These are phyloP conservation scores for Dryococelus australis DNA, from an alignment of 2,888 invertebrate species.

Conservation along the genomic window DNA sequence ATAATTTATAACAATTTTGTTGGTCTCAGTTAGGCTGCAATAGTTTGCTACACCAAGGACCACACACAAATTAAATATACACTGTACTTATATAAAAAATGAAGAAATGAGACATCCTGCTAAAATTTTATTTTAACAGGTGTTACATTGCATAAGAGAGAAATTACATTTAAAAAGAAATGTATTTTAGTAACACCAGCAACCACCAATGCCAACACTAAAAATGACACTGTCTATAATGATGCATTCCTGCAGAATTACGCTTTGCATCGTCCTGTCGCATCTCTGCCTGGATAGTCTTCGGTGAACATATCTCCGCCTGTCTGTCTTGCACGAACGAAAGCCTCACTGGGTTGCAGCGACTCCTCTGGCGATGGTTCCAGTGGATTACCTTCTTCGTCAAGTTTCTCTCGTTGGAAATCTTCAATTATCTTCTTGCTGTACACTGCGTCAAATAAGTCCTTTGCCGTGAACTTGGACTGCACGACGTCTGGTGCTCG, in stretches of 20 bases:
- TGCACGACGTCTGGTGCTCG: conserved; percentile 76
- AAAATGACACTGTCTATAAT: too few relatives aligned
- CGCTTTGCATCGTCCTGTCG: background rate
- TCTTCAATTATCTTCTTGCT: conserved; percentile 79
- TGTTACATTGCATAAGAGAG: too few relatives aligned
- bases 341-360: conserved; percentile 76
- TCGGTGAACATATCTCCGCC: conserved; percentile 79
- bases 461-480: conserved; percentile 81
- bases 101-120: too few relatives aligned
- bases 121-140: too few relatives aligned
- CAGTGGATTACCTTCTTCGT: conserved; percentile 70
- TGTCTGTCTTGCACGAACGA: conserved; percentile 71
- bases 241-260: background rate
- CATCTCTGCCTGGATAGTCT: background rate
- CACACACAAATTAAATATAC: too few relatives aligned
- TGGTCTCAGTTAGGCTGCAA: too few relatives aligned
- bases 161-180: too few relatives aligned
- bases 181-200: too few relatives aligned
- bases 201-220: too few relatives aligned
- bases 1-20: too few relatives aligned
- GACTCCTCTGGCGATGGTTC: conserved; percentile 78
- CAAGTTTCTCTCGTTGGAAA: conserved; percentile 73
- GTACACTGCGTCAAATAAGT: conserved; percentile 84
- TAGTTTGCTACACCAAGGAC: too few relatives aligned
- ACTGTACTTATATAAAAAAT: too few relatives aligned